A percentile compares a stretch with the other conserved stretches of the same genome.
Evolutionary conservation across 1,140 invertebrate genomes (phyloP).

Genomic region (Pogonomyrmex californicus): DNA sequence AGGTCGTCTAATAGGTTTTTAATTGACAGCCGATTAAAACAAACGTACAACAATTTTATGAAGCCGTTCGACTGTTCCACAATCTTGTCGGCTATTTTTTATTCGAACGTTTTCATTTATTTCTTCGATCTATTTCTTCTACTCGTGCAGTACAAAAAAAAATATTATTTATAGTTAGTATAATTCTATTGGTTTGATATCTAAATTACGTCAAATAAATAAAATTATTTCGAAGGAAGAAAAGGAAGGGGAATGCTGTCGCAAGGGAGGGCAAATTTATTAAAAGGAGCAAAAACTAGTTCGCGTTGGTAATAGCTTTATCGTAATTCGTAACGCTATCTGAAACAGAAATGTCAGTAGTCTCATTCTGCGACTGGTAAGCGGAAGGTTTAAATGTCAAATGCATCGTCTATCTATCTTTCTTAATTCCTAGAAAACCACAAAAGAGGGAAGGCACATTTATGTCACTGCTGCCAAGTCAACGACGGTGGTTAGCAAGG

Average conservation of each 20-base stretch:
- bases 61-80: background rate
- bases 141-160: background rate
- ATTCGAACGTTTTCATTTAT: background rate
- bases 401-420: background rate
- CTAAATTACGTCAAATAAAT: background rate
- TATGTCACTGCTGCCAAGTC: background rate
- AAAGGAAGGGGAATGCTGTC: background rate
- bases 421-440: conserved; percentile 20
- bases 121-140: background rate
- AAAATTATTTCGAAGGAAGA: background rate
- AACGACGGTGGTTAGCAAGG: background rate
- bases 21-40: conserved; percentile 31
- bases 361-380: background rate
- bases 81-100: background rate
- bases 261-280: background rate
- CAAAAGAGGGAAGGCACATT: conserved; percentile 12
- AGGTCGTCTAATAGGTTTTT: conserved; percentile 13
- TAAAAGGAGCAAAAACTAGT: background rate
- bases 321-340: background rate
- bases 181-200: background rate
- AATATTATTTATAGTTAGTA: background rate
- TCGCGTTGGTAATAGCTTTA: background rate
- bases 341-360: background rate
- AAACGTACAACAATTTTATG: background rate
- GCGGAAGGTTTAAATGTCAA: conserved; percentile 15